A percentile compares a stretch with the other conserved stretches of the same genome.
These are phyloP conservation scores for Ephialtes manifestator DNA, from an alignment of 2,888 invertebrate genomes.

Conservation along the genomic window DNA sequence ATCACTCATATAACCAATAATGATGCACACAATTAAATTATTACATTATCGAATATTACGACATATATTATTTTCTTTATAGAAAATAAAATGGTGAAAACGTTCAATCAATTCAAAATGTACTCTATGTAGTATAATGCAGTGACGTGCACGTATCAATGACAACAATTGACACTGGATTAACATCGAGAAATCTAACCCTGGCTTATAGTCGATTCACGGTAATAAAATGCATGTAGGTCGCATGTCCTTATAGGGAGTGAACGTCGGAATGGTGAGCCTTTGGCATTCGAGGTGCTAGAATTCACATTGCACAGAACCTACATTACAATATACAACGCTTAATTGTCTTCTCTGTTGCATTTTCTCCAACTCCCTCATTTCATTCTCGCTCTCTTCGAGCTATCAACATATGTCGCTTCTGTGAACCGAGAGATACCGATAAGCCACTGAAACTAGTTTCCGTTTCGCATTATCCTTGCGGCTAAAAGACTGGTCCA, in stretches of 20 bases:
- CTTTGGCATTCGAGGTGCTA: conserved; percentile 39
- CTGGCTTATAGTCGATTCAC: conserved; percentile 71
- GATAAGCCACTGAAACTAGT: conserved; percentile 46
- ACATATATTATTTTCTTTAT: not conserved
- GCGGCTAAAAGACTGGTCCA: conserved; percentile 37
- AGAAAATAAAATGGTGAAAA: not conserved
- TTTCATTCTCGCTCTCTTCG: conserved; percentile 34
- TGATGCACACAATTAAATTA: not conserved
- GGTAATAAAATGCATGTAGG: conserved; percentile 76
- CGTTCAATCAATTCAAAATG: not conserved
- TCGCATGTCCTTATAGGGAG: conserved; percentile 71
- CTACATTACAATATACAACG: conserved; percentile 30
- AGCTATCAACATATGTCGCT: conserved; percentile 27
- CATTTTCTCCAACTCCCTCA: conserved; percentile 14
- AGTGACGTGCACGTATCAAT: not conserved
- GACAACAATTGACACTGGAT: conserved; percentile 64
- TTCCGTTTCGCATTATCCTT: conserved; percentile 13
- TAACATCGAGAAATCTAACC: conserved; percentile 59
- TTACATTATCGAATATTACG: not conserved
- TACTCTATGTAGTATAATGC: not conserved
- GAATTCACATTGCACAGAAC: conserved; percentile 18
- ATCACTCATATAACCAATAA: not conserved
- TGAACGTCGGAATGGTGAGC: conserved; percentile 65
- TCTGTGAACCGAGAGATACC: conserved; percentile 28
- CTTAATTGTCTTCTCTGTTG: conserved; percentile 47